Evolutionary conservation across 2,797 vertebrate genomes (phyloP), one percentile per base, ranked within the genome.

Genomic region (Carcharodon carcharias): DNA sequence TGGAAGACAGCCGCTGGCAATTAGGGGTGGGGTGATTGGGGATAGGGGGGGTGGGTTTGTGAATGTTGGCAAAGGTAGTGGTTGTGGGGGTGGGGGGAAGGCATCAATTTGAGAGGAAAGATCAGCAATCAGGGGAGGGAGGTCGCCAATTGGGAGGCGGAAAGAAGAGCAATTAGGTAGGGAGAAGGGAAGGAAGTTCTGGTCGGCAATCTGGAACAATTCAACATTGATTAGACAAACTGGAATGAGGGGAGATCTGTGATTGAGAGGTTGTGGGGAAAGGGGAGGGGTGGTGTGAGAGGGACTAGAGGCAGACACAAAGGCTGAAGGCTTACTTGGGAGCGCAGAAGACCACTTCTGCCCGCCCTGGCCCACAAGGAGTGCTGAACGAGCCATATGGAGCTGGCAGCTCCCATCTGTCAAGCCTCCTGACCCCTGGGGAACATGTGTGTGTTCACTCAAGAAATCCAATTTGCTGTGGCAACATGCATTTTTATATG

Each of bases 51-150:
- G 9, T 0, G 12, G 40, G 77, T 12, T 14, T 2, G 77, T 2
- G 12, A 67, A 77, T 31, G 31, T 77, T 35, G 35, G 71, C 28
- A 77, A n/a, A 77, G 2, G 1, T 35, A 31, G 31, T 77, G 71
- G 9, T 67, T 67, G 65, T 5, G 18, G 18, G 40, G 12, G 85
- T 21, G 50, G 23, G 7, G 1, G 50, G 21, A 31, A 21, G 45
- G 0, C 4, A 6, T 0, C 0, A 54, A 11, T 9, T 0, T 4
- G 4, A 6, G 45, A 23, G 50, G 50, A 12, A 54, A 45, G 82
- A 50, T 40, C n/a, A 18, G 23, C 40, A 40, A 87, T 45, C 1
- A 9, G 45, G 82, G 45, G 82, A 23, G 23, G 85, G 23, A 56
- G 12, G 23, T 23, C 21, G 1, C 0, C 45, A 88, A 28, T 23